Evolutionary conservation across 2,888 invertebrate genomes (phyloP), one percentile per base, ranked within the genome.

Genomic region (Trichogramma evanescens): DNA sequence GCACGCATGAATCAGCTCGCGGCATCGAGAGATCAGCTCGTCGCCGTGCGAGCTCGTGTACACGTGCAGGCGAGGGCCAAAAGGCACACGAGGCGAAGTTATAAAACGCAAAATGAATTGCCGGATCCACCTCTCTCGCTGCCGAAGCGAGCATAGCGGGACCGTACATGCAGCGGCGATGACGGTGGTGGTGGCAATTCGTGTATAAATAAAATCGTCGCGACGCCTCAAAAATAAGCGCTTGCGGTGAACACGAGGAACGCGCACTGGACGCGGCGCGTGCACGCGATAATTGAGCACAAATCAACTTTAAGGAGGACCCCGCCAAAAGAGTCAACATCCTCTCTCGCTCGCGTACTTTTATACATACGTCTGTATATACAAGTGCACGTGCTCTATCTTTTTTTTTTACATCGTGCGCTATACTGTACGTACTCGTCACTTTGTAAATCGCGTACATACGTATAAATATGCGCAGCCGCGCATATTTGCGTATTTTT

Each of bases 271-370:
- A 66, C 63, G 67, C 26, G 26, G 26, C 67, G 69, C 69, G 69
- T 70, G 70, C 67, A 70, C 70, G 63, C 71, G 71, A 74, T 76
- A 77, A 77, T 77, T 77, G 77, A 75, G 72, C 77, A 77, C 76
- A 77, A 77, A 77, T 77, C 77, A 77, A 73, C 73, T 75, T 74
- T 76, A 75, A 76, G 76, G 71, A 73, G 75, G 70, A 66, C 69
- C 70, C 49, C 54, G 6, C 10, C 6, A 48, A 10, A 67, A 65
- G 58, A 63, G 60, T 58, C 60, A 60, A 61, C 63, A 61, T 63
- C 56, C 60, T 60, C 60, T 38, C 39, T 40, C 52, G 45, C 51
- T 44, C 49, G 45, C 50, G 26, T 26, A 26, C 26, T 26, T 26
- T 26, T 26, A 26, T 26, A 26, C 26, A 26, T 26, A 26, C 26